Conservation (phyloP, 2,113 vertebrate genomes). For the Dendrocopos noguchii region DNA sequence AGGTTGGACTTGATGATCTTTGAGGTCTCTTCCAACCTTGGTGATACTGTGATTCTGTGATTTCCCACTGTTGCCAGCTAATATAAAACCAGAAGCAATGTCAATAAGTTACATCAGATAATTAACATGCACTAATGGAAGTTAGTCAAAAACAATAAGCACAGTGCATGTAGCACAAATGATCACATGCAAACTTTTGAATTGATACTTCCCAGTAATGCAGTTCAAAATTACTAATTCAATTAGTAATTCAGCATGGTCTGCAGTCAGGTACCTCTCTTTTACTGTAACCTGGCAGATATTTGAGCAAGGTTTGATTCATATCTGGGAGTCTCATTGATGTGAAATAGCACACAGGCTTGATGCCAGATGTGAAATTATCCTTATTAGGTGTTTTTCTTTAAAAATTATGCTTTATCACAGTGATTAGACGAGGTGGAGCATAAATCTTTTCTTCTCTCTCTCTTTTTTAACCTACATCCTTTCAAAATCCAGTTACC, state of each 20-base stretch:
- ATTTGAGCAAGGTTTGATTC: constrained; percentile 38
- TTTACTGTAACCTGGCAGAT: constrained; percentile 5
- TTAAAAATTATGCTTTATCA: constrained; percentile 58
- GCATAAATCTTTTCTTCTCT: not conserved
- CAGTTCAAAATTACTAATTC: constrained; percentile 26
- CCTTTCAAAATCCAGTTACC: constrained; percentile 65
- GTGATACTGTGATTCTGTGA: no score
- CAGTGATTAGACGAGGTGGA: constrained; percentile 68
- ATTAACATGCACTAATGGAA: not conserved
- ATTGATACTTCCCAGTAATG: constrained; percentile 6
- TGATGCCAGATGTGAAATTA: constrained; percentile 70
- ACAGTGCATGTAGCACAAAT: not conserved
- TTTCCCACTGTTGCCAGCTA: not conserved
- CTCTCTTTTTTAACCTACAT: not conserved
- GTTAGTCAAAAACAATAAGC: constrained; percentile 22
- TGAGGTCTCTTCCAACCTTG: no score
- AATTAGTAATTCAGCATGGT: constrained; percentile 2
- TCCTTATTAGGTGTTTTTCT: constrained; percentile 65
- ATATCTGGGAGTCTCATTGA: constrained; percentile 53
- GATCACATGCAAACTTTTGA: not conserved
- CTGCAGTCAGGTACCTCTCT: not conserved
- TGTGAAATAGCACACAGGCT: constrained; percentile 56
- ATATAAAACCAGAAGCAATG: not conserved
- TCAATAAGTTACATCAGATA: not conserved
- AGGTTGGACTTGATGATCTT: no score